These are phyloP conservation scores for Dinomys branickii DNA, from an alignment of 2,113 vertebrate genomes.

Conservation along the genomic window DNA sequence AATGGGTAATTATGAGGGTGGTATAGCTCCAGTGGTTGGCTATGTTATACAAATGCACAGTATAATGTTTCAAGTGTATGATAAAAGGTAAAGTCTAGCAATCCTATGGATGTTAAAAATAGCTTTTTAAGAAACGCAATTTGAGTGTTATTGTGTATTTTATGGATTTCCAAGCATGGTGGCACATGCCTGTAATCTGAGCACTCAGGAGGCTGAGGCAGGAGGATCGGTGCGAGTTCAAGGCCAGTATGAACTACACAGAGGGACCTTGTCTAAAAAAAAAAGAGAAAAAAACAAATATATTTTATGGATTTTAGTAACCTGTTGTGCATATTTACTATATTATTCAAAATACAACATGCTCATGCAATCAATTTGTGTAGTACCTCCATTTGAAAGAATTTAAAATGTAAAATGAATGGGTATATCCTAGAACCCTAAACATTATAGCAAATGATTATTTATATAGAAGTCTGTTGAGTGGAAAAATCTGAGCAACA, in stretches of 20 bases:
- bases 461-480: neutral
- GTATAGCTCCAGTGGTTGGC: neutral
- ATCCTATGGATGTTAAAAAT: neutral
- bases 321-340: neutral
- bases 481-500: neutral
- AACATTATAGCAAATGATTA: neutral
- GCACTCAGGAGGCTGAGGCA: neutral
- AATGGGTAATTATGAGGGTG: neutral
- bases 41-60: neutral
- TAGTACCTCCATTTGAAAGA: constrained; percentile 15
- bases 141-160: constrained; percentile 33
- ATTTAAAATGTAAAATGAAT: constrained; percentile 24
- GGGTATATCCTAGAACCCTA: neutral
- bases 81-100: constrained; percentile 34
- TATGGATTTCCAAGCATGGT: neutral
- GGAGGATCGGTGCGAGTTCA: neutral
- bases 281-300: neutral
- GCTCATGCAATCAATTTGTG: neutral
- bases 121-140: neutral
- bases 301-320: constrained; percentile 23
- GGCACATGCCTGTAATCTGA: neutral
- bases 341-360: neutral
- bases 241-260: neutral
- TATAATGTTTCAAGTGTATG: neutral
- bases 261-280: neutral